Evolutionary conservation across 1,140 invertebrate species (phyloP).

Genomic region (Uloborus diversus): DNA sequence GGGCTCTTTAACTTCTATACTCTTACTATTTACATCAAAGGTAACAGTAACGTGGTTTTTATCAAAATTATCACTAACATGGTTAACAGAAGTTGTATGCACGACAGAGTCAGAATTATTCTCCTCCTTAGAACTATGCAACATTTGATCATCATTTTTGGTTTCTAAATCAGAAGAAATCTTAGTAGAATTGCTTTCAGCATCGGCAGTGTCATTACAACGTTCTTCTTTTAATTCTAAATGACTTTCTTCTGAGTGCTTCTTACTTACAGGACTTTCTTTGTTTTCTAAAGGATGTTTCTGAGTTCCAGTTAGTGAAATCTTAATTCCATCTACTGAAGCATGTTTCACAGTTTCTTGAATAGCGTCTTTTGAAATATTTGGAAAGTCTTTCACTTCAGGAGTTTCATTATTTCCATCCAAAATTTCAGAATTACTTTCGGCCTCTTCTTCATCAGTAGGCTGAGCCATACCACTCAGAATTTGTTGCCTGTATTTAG

Average conservation of each 20-base stretch:
- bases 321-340: conserved; percentile 22
- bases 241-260: not conserved
- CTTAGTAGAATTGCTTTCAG: conserved; percentile 86
- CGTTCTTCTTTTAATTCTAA: conserved; percentile 78
- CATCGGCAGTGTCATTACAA: conserved; percentile 71
- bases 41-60: too few relatives aligned
- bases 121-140: conserved; percentile 36
- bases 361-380: not conserved
- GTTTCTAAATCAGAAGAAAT: conserved; percentile 86
- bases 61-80: conserved; percentile 6
- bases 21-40: too few relatives aligned
- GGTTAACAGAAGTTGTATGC: conserved; percentile 15
- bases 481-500: conserved; percentile 46
- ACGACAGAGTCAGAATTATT: conserved; percentile 38
- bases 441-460: not conserved
- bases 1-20: not conserved
- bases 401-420: not conserved
- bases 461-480: conserved; percentile 34
- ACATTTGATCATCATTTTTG: conserved; percentile 47
- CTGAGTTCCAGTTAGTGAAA: conserved; percentile 43
- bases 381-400: not conserved
- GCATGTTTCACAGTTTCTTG: conserved; percentile 7
- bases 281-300: conserved; percentile 13
- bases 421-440: not conserved
- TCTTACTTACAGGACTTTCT: not conserved